phyloP scores from a whole-genome alignment of 2,113 vertebrate species.

The Thymallus thymallus region DNA sequence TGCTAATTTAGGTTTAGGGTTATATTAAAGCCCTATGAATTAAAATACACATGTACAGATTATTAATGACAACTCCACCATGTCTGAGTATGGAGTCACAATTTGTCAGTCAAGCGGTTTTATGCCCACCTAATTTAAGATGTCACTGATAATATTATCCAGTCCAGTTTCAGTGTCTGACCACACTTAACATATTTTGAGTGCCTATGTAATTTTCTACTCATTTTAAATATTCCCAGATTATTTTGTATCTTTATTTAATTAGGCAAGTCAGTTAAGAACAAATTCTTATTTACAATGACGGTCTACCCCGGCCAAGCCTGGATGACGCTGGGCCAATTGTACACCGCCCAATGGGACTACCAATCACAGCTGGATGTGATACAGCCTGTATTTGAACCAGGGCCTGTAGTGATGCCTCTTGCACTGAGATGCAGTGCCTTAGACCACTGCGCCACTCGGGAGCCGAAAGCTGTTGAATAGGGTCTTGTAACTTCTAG shows the following conservation, averaged over 20 bases:
- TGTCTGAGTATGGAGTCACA: conserved; percentile 46
- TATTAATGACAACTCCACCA: conserved; percentile 53
- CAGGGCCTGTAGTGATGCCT: no score
- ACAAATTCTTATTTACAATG: no score
- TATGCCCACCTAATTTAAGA: conserved; percentile 30
- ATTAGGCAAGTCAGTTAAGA: no score
- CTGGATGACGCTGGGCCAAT: no score
- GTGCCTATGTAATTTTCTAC: conserved; percentile 20
- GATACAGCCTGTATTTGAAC: no score
- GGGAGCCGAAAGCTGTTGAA: neutral
- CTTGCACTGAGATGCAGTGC: no score
- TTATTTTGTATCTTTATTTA: no score
- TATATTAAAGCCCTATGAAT: conserved; percentile 37
- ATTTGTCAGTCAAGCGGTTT: conserved; percentile 55
- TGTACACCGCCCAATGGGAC: no score
- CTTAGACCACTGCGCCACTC: no score
- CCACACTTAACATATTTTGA: conserved; percentile 23
- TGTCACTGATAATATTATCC: conserved; percentile 53
- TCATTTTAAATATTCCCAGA: conserved; percentile 22
- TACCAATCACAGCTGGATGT: no score
- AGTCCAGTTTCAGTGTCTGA: conserved; percentile 17
- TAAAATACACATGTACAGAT: conserved; percentile 43
- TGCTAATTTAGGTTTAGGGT: conserved; percentile 54
- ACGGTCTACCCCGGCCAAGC: no score
- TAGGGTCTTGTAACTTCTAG: neutral